These are phyloP conservation scores for Acipenser ruthenus DNA, from an alignment of 2,797 vertebrate species.

Conservation along the genomic window DNA sequence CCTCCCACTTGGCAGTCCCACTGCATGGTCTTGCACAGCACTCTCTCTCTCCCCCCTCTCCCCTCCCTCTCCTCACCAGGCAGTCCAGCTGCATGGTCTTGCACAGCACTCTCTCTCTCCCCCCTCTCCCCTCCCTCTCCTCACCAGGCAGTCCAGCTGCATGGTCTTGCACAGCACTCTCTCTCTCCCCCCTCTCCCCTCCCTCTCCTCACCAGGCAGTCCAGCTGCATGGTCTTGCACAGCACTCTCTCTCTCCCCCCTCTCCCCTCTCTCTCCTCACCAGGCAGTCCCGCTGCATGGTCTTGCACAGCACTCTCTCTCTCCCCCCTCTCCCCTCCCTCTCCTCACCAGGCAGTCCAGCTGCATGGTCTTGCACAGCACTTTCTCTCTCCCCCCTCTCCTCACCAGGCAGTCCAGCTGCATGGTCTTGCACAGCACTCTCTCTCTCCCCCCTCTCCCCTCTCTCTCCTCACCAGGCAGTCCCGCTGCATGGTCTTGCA, in stretches of 20 bases:
- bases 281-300: slow-evolving; percentile 91
- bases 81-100: slow-evolving; percentile 96
- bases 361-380: slow-evolving; percentile 88
- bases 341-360: slow-evolving; percentile 85
- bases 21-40: too few relatives aligned
- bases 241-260: slow-evolving; percentile 28
- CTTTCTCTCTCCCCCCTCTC: not conserved
- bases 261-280: slow-evolving; percentile 51
- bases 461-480: slow-evolving; percentile 71
- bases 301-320: slow-evolving; percentile 67
- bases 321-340: not conserved
- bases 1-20: too few relatives aligned
- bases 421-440: slow-evolving; percentile 79
- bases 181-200: not conserved
- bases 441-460: too few relatives aligned
- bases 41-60: too few relatives aligned
- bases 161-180: slow-evolving; percentile 79
- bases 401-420: slow-evolving; percentile 92
- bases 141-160: slow-evolving; percentile 91
- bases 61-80: slow-evolving; percentile 65
- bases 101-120: slow-evolving; percentile 44
- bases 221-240: slow-evolving; percentile 90
- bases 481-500: slow-evolving; percentile 94
- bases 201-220: slow-evolving; percentile 78
- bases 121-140: slow-evolving; percentile 20